Base-by-base conservation (phyloP, 2,797 vertebrate genomes). In the Taenioides sp. region DNA sequence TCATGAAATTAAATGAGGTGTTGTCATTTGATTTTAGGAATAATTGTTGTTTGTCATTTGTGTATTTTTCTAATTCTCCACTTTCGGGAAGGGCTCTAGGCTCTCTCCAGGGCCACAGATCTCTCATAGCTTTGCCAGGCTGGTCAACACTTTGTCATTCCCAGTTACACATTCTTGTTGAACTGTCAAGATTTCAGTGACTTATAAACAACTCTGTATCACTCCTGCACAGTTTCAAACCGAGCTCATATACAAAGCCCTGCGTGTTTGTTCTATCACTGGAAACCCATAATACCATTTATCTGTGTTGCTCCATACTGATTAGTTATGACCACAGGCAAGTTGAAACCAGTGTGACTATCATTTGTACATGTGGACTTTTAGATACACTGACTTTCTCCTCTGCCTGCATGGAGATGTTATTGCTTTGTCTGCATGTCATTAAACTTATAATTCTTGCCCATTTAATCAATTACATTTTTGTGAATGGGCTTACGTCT, bases 151-250 rank as follows among this genome's bases (percentile, higher is more conserved):
- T 49, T 47, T 65, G 63, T 65, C 63, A 49, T 65, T 65, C 40
- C 17, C 63, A 65, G 63, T 65, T 65, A 65, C 14, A 65, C 43
- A 65, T 65, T 65, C 40, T 23, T 49, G 62, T 18, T 16, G 62
- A 65, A 40, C 34, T 63, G 62, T 43, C 34, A 43, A 49, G n/a
- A 50, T 65, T 17, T 65, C 22, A 25, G 22, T 49, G 23, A 49
- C 23, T 25, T 65, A 25, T 7, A 65, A 25, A 49, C 23, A 49
- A 64, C n/a, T 25, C 22, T 49, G 2, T 49, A 25, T 65, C 23
- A 25, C 40, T 7, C 12, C 63, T 49, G 43, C 65, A 67, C 25
- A 23, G 20, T 67, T 70, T 57, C 27, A 67, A 66, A 55, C 5
- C 34, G 5, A 43, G 2, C 16, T 14, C 49, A 20, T 60, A 67